Evolutionary conservation across 23 tunicate genomes (phyloP).

Genomic region (Corella eumyota): DNA sequence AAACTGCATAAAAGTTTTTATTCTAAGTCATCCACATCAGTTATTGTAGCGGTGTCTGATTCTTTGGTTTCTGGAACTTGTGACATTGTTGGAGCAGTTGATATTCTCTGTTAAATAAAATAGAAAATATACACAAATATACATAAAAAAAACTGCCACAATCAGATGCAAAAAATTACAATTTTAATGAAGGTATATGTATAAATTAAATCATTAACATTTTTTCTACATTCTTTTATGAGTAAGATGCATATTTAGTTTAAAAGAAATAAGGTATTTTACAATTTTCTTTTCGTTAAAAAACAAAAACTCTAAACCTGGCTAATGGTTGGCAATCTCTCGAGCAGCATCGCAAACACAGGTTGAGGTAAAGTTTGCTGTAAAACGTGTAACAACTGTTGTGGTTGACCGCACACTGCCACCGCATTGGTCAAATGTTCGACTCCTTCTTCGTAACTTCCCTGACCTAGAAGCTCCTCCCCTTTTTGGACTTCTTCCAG

Average conservation of each 20-base stretch:
- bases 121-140: too few species aligned
- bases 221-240: too few species aligned
- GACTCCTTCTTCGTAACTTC: conserved; percentile 72
- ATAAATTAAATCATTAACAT: too few species aligned
- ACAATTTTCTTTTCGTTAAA: too few species aligned
- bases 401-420: conserved; percentile 96
- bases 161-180: too few species aligned
- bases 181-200: too few species aligned
- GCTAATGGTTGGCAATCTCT: conserved; percentile 58
- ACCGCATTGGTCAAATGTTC: conserved; percentile 93
- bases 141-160: too few species aligned
- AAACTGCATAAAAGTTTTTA: conserved; percentile 1
- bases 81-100: conserved; percentile 24
- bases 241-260: too few species aligned
- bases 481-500: conserved; percentile 81
- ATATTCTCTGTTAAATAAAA: conserved; percentile 29
- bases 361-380: conserved; percentile 79
- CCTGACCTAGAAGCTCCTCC: conserved; percentile 63
- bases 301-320: conserved; percentile 21
- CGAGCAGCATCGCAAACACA: conserved; percentile 76
- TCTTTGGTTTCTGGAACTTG: conserved; percentile 14
- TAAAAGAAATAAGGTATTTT: too few species aligned
- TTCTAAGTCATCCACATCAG: conserved; percentile 86
- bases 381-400: conserved; percentile 70
- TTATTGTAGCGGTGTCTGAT: conserved; percentile 24